Percentiles rank a stretch among this genome's conserved stretches.
phyloP scores from a whole-genome alignment of 1,140 invertebrate species.

The Lethocerus indicus region DNA sequence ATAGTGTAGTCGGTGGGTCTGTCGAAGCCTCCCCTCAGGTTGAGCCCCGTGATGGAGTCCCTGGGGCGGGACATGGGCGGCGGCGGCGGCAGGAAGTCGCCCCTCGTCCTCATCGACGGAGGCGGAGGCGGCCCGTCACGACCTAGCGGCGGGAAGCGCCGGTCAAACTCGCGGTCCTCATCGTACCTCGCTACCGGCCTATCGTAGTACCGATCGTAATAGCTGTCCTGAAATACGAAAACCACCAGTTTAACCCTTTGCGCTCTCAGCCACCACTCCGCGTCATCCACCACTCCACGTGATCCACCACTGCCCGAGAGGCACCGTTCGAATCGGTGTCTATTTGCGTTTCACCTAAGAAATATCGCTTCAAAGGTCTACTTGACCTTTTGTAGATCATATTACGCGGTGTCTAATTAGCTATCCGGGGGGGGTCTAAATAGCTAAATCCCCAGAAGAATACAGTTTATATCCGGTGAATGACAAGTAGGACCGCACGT shows the following conservation, averaged over 20 bases:
- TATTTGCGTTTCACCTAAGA: no score
- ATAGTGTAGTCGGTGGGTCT: conserved; percentile 52
- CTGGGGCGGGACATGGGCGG: conserved; percentile 10
- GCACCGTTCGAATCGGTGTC: no score
- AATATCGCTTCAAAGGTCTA: no score
- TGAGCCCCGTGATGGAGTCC: conserved; percentile 24
- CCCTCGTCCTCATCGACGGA: conserved; percentile 31
- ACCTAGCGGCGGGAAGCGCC: conserved; percentile 48
- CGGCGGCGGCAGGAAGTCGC: conserved; percentile 29
- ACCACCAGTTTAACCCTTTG: not conserved
- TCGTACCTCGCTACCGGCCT: conserved; percentile 41
- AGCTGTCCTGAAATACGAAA: conserved; percentile 39
- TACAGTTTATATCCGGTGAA: no score
- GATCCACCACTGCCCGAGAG: no score
- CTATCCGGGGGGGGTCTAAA: no score
- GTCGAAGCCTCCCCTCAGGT: conserved; percentile 30
- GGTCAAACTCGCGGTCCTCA: conserved; percentile 59
- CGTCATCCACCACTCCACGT: no score
- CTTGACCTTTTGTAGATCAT: no score
- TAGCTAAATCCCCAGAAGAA: no score
- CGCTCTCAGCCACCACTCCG: not conserved
- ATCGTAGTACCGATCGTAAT: conserved; percentile 68
- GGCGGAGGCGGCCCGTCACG: conserved; percentile 42
- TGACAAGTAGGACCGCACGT: no score
- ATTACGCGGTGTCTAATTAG: no score